A percentile compares a stretch with the other conserved stretches of the same genome.
Evolutionary conservation across 2,797 vertebrate species (phyloP).

Genomic region (Loriculus beryllinus): DNA sequence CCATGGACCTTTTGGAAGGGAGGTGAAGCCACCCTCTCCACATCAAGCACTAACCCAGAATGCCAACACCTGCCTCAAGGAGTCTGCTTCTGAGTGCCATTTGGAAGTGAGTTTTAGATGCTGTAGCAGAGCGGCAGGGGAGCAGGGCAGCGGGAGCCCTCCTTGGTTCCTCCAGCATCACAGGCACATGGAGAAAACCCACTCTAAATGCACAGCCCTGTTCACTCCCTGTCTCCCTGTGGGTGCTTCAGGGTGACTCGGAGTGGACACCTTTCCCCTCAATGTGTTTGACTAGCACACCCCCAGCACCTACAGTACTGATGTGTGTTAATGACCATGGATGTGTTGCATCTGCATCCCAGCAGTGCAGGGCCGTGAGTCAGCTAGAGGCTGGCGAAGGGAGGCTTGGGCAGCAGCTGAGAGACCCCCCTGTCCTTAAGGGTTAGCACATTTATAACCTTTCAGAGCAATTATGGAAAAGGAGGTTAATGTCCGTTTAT

Average conservation of each 20-base stretch:
- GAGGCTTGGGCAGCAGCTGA: not conserved
- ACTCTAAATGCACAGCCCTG: fast-evolving
- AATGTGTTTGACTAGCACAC: not conserved
- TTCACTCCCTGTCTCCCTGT: fast-evolving
- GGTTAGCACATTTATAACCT: not conserved
- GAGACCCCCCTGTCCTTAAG: fast-evolving
- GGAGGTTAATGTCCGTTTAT: not conserved
- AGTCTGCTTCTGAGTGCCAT: not conserved
- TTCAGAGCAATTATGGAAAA: not conserved
- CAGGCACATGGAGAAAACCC: not conserved
- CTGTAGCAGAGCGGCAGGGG: not conserved
- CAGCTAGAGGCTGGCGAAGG: not conserved
- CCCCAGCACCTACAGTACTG: not conserved
- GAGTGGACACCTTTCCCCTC: not conserved
- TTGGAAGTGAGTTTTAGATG: fast-evolving
- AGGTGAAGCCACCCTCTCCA: fast-evolving
- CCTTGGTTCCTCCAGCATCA: fast-evolving
- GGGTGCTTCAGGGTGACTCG: fast-evolving
- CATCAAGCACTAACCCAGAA: not conserved
- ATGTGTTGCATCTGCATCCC: not conserved
- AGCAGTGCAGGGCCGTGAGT: fast-evolving
- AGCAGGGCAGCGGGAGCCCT: not conserved
- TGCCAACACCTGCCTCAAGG: not conserved
- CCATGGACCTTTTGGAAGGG: not conserved
- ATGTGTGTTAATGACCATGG: fast-evolving